Percentiles rank a stretch among this genome's conserved stretches.
Conservation (phyloP, 1,140 invertebrate species). For the Ctenoplectra terminalis region DNA sequence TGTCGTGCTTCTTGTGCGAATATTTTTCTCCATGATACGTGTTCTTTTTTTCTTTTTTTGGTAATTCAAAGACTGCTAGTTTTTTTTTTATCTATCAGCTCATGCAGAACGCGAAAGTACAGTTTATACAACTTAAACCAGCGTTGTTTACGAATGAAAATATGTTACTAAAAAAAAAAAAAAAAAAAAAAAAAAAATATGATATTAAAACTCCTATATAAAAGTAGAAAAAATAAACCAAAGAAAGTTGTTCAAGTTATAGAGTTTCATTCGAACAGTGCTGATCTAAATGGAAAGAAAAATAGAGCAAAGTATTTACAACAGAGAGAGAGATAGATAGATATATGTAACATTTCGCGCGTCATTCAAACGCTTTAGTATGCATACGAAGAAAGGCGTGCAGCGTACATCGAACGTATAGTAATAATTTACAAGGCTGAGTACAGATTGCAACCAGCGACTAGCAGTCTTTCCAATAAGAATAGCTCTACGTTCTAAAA, state of each 20-base stretch:
- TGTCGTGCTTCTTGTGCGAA: not conserved
- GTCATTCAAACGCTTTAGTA: not conserved
- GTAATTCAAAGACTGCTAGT: conserved; percentile 31
- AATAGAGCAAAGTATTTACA: conserved; percentile 13
- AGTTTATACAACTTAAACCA: not conserved
- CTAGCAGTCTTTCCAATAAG: conserved; percentile 27
- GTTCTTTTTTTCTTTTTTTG: not conserved
- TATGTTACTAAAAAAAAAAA: not conserved
- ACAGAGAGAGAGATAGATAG: not conserved
- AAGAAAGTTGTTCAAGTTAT: not conserved
- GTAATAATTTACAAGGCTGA: conserved; percentile 30
- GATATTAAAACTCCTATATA: not conserved
- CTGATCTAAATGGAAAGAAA: not conserved
- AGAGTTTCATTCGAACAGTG: not conserved
- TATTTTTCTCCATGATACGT: not conserved
- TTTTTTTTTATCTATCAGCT: not conserved
- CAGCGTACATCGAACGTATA: conserved; percentile 26
- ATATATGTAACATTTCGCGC: not conserved
- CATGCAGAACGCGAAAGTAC: not conserved
- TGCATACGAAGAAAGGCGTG: conserved; percentile 4
- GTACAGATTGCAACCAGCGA: conserved; percentile 25
- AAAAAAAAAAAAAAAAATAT: not conserved
- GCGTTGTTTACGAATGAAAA: not conserved
- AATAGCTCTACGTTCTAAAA: conserved; percentile 41
- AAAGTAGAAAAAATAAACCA: not conserved